phyloP scores from a whole-genome alignment of 2,888 invertebrate species.

The Diploptera punctata region DNA sequence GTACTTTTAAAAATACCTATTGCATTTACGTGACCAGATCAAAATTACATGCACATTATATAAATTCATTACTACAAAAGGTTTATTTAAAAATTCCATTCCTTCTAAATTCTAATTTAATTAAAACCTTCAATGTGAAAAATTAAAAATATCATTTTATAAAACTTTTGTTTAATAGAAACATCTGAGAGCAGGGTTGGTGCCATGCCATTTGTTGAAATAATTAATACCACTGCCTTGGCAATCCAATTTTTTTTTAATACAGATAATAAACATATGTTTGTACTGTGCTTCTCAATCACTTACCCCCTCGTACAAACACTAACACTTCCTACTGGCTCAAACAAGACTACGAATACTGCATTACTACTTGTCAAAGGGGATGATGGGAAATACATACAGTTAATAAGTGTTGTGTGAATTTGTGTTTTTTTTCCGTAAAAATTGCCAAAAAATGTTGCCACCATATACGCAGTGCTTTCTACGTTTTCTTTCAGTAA shows the following conservation, averaged over 20 bases:
- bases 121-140: conserved; percentile 14
- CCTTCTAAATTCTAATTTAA: not conserved
- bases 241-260: conserved; percentile 9
- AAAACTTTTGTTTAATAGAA: not conserved
- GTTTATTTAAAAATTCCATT: not conserved
- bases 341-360: conserved; percentile 40
- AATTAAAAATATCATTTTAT: conserved; percentile 8
- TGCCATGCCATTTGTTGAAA: conserved; percentile 28
- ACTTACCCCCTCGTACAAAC: conserved; percentile 37
- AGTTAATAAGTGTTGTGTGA: conserved; percentile 29
- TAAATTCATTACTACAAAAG: not conserved
- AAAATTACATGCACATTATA: too few species aligned
- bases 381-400: conserved; percentile 35
- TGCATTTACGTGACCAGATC: too few species aligned
- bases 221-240: conserved; percentile 21
- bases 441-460: conserved; percentile 33
- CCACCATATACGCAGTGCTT: conserved; percentile 34
- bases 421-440: conserved; percentile 31
- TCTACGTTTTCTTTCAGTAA: conserved; percentile 14
- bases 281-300: conserved; percentile 40
- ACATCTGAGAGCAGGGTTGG: conserved; percentile 30
- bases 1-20: not conserved
- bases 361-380: conserved; percentile 32
- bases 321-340: conserved; percentile 38
- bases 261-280: conserved; percentile 34